A percentile compares a stretch with the other conserved stretches of the same genome.
Evolutionary conservation across 2,113 vertebrate genomes (phyloP).

Genomic region (Motacilla alba): DNA sequence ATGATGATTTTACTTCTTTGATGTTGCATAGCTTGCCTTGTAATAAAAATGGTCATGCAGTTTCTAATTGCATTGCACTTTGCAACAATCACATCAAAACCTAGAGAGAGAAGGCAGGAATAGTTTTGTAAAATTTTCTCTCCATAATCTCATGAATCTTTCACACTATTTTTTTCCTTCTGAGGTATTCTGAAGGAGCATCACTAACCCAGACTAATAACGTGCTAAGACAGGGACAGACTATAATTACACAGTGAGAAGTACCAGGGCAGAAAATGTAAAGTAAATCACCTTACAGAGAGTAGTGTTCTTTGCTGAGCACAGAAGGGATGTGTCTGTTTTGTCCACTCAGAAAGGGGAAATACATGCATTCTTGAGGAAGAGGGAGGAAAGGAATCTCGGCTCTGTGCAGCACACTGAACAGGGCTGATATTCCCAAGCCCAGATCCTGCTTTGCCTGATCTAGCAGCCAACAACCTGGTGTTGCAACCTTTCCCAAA

Average conservation of each 20-base stretch:
- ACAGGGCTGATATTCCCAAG: not conserved
- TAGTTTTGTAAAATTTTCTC: not conserved
- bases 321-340: not conserved
- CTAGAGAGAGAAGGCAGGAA: not conserved
- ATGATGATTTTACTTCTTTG: not conserved
- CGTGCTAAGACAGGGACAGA: fast-evolving
- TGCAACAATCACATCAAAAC: not conserved
- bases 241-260: not conserved
- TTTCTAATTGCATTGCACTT: not conserved
- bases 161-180: not conserved
- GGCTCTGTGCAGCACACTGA: not conserved
- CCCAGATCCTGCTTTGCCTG: not conserved
- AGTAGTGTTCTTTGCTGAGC: not conserved
- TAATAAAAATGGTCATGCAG: not conserved
- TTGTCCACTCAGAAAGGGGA: not conserved
- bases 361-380: not conserved
- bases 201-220: not conserved
- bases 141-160: not conserved
- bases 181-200: not conserved
- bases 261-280: not conserved
- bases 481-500: not conserved
- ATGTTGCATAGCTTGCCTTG: not conserved
- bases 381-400: not conserved
- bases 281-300: not conserved
- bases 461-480: not conserved